These are phyloP conservation scores for Pyrochroa serraticornis DNA, from an alignment of 2,888 invertebrate species.

Conservation along the genomic window DNA sequence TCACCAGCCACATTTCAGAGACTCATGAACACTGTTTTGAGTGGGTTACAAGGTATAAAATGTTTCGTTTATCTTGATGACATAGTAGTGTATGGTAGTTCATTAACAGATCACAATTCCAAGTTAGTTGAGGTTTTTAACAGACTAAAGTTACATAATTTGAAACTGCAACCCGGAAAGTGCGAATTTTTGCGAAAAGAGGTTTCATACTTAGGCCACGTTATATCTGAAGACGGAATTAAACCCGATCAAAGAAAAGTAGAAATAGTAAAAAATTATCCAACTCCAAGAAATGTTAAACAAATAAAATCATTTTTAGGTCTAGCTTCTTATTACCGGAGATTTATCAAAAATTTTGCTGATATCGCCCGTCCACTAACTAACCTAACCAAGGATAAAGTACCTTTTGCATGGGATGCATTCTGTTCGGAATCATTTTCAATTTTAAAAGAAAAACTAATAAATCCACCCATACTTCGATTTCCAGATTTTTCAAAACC, in stretches of 20 bases:
- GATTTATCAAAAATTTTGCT: conserved; percentile 25
- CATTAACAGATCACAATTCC: conserved; percentile 27
- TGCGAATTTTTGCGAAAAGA: conserved; percentile 26
- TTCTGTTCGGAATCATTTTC: no score
- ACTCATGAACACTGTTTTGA: conserved; percentile 33
- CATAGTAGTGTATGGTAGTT: conserved; percentile 33
- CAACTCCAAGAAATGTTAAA: conserved; percentile 23
- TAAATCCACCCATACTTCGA: no score
- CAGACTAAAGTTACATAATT: background rate
- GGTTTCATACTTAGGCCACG: conserved; percentile 27
- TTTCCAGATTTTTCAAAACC: no score
- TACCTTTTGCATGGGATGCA: background rate
- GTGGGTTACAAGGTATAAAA: conserved; percentile 25
- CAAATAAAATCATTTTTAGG: conserved; percentile 20
- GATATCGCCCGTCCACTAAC: conserved; percentile 20
- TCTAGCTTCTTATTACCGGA: conserved; percentile 14
- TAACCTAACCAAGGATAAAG: conserved; percentile 15
- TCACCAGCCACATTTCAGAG: no score
- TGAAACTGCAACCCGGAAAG: conserved; percentile 33
- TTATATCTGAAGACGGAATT: conserved; percentile 29
- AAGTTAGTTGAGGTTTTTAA: conserved; percentile 11
- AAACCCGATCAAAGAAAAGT: conserved; percentile 31
- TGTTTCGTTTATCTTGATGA: conserved; percentile 45
- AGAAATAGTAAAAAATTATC: conserved; percentile 21
- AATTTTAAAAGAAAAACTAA: no score